Percentiles rank a stretch among this genome's conserved stretches.
Conservation (phyloP, 2,888 invertebrate species). For the Eueremaeus valkanovi region DNA sequence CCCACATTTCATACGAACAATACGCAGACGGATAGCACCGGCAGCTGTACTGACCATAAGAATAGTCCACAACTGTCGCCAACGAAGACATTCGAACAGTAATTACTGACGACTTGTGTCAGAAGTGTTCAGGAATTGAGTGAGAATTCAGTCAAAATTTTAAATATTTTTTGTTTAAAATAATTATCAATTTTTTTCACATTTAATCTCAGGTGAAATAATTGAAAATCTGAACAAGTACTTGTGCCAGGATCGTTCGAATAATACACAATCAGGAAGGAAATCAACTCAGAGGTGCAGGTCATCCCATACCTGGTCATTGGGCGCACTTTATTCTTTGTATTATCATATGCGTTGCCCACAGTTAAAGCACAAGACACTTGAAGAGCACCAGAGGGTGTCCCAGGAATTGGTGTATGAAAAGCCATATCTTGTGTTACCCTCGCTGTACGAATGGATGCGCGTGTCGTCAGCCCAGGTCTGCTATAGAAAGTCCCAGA, state of each 20-base stretch:
- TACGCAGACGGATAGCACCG: background rate
- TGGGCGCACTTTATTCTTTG: conserved; percentile 70
- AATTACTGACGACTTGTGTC: conserved; percentile 79
- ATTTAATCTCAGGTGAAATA: conserved; percentile 44
- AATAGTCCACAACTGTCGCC: conserved; percentile 26
- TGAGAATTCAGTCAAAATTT: background rate
- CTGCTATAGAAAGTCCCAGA: conserved; percentile 66
- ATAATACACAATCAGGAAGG: background rate
- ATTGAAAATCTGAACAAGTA: conserved; percentile 47
- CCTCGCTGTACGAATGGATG: conserved; percentile 86
- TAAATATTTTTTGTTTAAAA: background rate
- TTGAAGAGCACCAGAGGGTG: background rate
- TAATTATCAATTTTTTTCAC: background rate
- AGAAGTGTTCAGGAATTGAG: conserved; percentile 71
- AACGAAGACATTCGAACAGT: conserved; percentile 59
- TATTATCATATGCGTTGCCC: conserved; percentile 91
- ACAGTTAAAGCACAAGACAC: conserved; percentile 65
- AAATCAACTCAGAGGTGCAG: background rate
- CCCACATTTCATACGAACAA: background rate
- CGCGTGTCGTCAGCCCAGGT: conserved; percentile 77
- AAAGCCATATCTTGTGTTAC: conserved; percentile 78
- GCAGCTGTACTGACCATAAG: background rate
- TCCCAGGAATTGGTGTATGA: conserved; percentile 73
- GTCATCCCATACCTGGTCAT: conserved; percentile 51
- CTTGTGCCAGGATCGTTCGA: conserved; percentile 40